Base-by-base conservation (phyloP, 2,888 invertebrate genomes). In the Odiellus spinosus region DNA sequence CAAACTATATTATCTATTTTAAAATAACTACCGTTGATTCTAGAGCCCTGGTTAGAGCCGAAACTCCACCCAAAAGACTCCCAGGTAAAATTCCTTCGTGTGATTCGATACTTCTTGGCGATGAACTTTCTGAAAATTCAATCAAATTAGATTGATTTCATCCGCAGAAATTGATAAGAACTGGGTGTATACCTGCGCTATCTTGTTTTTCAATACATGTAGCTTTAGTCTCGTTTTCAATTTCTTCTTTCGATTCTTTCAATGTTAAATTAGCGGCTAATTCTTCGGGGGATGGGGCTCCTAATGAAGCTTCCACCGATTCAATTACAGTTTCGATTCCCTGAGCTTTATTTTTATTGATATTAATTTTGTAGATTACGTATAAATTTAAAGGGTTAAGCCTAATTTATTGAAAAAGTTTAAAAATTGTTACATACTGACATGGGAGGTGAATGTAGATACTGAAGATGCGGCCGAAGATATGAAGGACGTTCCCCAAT, bases 251-350 rank as follows among this genome's bases (percentile, higher is more conserved):
- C 5, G 26, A 26, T 26, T 26, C 26, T 10, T 42, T 44, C 18
- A 46, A 21, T 4, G 32, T 44, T 15, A 48, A 19, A 40, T 32
- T 65, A 52, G 71, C 70, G 0, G 80, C 84, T 47, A 86, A 59
- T 60, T 85, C 80, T 61, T 78, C 80, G 0, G 88, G 84, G 59
- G 82, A 76, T 1, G 87, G 85, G 0, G 80, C 80, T 3, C 86
- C 87, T 33, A 91, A 79, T 12, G 81, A 75, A 36, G 76, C 76
- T 70, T 88, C 88, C 12, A 71, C 68, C 3, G 66, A 64, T 49
- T 69, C 69, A 49, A 88, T 63, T 11, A 82, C 79, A 43, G 76
- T 78, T 49, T 74, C 75, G 48, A 87, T 68, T 3, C 86, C 83
- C 67, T 86, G 80, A 34, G 82, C 82, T 32, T 32, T 17, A 49